Conservation (phyloP, 1,140 invertebrate species). For the Drosophila prosaltans region DNA sequence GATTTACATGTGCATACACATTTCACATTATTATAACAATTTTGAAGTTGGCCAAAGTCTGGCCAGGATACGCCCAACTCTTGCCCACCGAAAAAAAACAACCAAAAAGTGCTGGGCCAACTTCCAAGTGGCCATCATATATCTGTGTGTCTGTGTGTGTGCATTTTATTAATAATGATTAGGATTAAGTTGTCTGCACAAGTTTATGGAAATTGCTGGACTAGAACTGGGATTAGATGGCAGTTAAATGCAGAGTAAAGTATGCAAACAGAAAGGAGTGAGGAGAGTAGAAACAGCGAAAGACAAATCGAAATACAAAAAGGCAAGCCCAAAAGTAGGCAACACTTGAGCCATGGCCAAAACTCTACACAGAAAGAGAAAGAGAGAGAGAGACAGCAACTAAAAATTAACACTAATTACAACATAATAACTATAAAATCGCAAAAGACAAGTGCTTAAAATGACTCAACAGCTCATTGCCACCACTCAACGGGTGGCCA, state of each 20-base stretch:
- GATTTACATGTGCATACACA: slow-evolving; percentile 75
- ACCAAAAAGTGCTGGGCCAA: slow-evolving; percentile 21
- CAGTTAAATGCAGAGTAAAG: slow-evolving; percentile 47
- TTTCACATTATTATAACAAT: slow-evolving; percentile 63
- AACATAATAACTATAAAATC: slow-evolving; percentile 77
- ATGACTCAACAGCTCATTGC: slow-evolving; percentile 68
- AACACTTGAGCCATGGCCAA: slow-evolving; percentile 48
- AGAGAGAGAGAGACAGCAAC: background rate
- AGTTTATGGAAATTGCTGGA: slow-evolving; percentile 56
- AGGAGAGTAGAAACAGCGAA: background rate
- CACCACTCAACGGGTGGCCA: slow-evolving; percentile 54
- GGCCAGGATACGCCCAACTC: slow-evolving; percentile 12
- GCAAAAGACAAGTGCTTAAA: slow-evolving; percentile 66
- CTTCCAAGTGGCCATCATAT: slow-evolving; percentile 25
- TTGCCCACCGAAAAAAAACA: background rate
- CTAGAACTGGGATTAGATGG: slow-evolving; percentile 55
- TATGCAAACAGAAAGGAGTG: slow-evolving; percentile 1
- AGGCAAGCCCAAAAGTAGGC: slow-evolving; percentile 33
- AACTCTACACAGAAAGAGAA: background rate
- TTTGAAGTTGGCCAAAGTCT: slow-evolving; percentile 46
- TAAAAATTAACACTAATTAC: slow-evolving; percentile 76
- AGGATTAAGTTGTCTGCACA: slow-evolving; percentile 30
- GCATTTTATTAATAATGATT: slow-evolving; percentile 73
- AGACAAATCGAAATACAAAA: slow-evolving; percentile 2
- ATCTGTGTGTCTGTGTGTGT: slow-evolving; percentile 32